Base-by-base conservation (phyloP, 2,113 vertebrate species). In the Carassius auratus region DNA sequence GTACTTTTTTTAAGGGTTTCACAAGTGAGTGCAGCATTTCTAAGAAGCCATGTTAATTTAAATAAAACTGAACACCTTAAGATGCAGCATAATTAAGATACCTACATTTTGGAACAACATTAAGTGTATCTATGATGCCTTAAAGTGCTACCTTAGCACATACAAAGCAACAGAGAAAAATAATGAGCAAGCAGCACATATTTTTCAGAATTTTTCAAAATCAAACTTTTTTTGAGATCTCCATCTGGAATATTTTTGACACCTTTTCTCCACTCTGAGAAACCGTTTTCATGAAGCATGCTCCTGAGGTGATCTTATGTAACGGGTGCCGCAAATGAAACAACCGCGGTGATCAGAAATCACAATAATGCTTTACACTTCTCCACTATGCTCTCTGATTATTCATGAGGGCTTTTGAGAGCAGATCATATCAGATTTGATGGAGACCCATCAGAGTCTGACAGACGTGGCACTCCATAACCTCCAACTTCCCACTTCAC, bases 401-500 rank as follows among this genome's bases (percentile, higher is more conserved):
- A 88, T 88, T 88, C 87, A 88, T 88, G 87, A 88, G 85, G 64
- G 78, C 69, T 42, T 86, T 79, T 48, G 85, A 86, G 75, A 86
- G 76, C 61, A 81, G 90, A 90, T 88, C 48, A 21, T 83, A 86
- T 90, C 89, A 89, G 91, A 90, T 92, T 90, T 86, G 90, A 91
- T 91, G 92, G 93, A 90, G 76, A 94, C 92, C 91, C 90, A 88
- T 93, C 91, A 91, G 90, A 81, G 86, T 86, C 87, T 83, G 12
- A 84, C 90, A 93, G 90, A 93, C 91, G 85, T 87, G 87, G 81
- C 91, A 91, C 91, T 94, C 90, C 84, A 89, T 89, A 85, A 85
- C 42, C 78, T 89, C 78, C 80, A 91, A 89, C 76, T 90, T 86
- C 88, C 92, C 92, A 87, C 86, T 90, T 87, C 88, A 92, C 92